Evolutionary conservation across 2,888 invertebrate genomes (phyloP), one percentile per base, ranked within the genome.

Genomic region (Tetanocera ferruginea): DNA sequence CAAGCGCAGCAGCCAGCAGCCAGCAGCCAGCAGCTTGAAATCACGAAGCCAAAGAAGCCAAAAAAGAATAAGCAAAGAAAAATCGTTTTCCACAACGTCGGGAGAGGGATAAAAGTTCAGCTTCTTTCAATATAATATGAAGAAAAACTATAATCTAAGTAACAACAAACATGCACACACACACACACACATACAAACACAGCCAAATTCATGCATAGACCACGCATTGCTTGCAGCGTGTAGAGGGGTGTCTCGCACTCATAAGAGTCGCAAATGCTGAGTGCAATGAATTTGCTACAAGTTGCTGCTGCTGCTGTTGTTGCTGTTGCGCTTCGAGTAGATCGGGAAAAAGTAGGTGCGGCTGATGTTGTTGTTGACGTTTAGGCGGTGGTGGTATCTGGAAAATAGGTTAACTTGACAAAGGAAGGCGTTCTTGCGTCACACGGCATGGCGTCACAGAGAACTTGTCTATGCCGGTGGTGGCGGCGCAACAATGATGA

Each of bases 61-160:
- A 49, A 78, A 60, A 62, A 60, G 51, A 52, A 72, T 76, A 52
- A 57, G 34, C 43, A 74, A 60, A 60, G 67, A 76, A 37, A 77
- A 73, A 73, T 43, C 8, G 19, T 73, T 73, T 73, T 60, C 34
- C 76, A 74, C 64, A 64, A 37, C 74, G 71, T 64, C 43, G 69
- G 73, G 78, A 80, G 82, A 78, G 80, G 79, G 80, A 81, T 82
- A 82, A 81, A 82, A 81, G 80, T 79, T 78, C 81, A 80, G 31
- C 76, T 64, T 69, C 69, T 77, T 76, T 69, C 43, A 73, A 37
- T n/a, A n/a, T n/a, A n/a, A n/a, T n/a, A n/a, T 23, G 37, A 76
- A 28, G 28, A 76, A 69, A 76, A 66, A 76, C 62, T 43, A 31
- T 31, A 77, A 51, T 70, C 70, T 73, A 80, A 79, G 67, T 60